Percentiles rank a stretch among this genome's conserved stretches.
Evolutionary conservation across 1,140 invertebrate genomes (phyloP).

Genomic region (Calephelis nemesis): DNA sequence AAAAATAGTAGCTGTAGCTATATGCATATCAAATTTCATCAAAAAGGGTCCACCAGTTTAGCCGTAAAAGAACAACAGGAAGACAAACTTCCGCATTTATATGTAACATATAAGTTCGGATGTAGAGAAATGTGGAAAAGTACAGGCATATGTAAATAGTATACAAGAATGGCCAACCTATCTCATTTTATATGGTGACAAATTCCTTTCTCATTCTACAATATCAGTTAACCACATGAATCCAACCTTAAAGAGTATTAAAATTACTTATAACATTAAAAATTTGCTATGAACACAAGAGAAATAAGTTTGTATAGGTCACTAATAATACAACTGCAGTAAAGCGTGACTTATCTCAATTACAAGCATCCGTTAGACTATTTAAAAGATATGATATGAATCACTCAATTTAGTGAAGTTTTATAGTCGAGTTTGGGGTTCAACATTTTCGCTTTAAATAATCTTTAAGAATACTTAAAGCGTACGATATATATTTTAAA

Average conservation of each 20-base stretch:
- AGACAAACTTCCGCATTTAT: too few species aligned
- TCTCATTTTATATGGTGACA: too few species aligned
- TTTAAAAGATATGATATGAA: slow-evolving; percentile 64
- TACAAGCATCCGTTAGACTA: slow-evolving; percentile 37
- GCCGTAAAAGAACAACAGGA: too few species aligned
- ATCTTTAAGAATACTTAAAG: slow-evolving; percentile 21
- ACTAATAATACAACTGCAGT: slow-evolving; percentile 14
- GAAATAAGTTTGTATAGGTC: slow-evolving; percentile 26
- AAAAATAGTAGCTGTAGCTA: too few species aligned
- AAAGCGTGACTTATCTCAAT: slow-evolving; percentile 27
- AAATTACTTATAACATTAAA: slow-evolving; percentile 25
- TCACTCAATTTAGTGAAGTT: slow-evolving; percentile 53
- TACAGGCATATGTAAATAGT: too few species aligned
- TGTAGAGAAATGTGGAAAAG: too few species aligned
- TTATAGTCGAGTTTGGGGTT: slow-evolving; percentile 38
- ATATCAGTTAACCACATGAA: neutral
- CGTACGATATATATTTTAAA: slow-evolving; percentile 19
- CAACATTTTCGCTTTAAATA: slow-evolving; percentile 14
- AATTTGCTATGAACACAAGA: slow-evolving; percentile 39
- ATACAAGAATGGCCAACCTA: too few species aligned
- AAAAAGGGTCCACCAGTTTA: too few species aligned
- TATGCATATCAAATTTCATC: too few species aligned
- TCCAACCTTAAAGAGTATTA: slow-evolving; percentile 13
- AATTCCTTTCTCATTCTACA: neutral
- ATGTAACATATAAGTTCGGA: too few species aligned